Percentiles rank a stretch among this genome's conserved stretches.
These are phyloP conservation scores for Steatornis caripensis DNA, from an alignment of 2,113 vertebrate genomes.

Conservation along the genomic window DNA sequence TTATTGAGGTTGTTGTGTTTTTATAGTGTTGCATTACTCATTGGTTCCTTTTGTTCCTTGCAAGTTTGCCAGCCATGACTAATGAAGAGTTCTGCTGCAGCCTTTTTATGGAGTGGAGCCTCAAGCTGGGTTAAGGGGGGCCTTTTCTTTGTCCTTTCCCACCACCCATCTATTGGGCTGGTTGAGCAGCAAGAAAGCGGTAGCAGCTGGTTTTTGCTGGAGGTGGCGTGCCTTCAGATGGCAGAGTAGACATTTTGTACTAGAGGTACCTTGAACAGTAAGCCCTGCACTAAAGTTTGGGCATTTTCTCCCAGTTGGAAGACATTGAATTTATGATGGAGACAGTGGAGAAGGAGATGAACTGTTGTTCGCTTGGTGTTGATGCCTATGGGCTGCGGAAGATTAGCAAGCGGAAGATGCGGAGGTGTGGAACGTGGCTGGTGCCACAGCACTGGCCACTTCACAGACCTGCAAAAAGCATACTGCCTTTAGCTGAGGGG, in stretches of 20 bases:
- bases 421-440: neutral
- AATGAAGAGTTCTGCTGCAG: conserved; percentile 4
- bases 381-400: neutral
- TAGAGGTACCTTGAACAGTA: neutral
- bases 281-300: neutral
- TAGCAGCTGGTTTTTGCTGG: neutral
- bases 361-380: neutral
- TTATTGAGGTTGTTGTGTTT: neutral
- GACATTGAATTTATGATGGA: neutral
- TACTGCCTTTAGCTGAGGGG: neutral
- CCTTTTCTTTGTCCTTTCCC: neutral
- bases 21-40: neutral
- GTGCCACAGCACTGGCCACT: neutral
- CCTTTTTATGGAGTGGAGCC: neutral
- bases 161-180: neutral
- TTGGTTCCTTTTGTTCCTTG: neutral
- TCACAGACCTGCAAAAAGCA: neutral
- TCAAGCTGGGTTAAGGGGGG: neutral
- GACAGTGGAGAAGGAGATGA: neutral
- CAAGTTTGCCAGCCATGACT: neutral
- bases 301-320: neutral
- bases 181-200: neutral
- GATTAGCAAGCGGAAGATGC: neutral
- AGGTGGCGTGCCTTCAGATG: too few relatives aligned
- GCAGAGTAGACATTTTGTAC: neutral